Evolutionary conservation across 2,797 vertebrate species (phyloP).

Genomic region (Holocentrus rufus): DNA sequence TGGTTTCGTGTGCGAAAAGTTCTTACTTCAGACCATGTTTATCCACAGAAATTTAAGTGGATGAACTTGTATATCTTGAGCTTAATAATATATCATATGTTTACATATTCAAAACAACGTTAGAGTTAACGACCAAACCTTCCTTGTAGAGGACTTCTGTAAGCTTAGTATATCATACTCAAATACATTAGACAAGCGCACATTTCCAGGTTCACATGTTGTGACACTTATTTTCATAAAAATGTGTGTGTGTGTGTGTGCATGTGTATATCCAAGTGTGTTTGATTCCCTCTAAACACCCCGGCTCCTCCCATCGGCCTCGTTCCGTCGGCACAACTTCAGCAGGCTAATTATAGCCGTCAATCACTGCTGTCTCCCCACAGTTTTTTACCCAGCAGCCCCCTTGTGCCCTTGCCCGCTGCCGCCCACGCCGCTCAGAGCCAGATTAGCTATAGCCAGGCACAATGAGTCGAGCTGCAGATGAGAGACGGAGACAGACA

Average conservation of each 20-base stretch:
- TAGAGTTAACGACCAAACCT: background rate
- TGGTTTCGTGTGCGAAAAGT: conserved; percentile 18
- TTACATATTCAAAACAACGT: background rate
- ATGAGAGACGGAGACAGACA: conserved; percentile 53
- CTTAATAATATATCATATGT: background rate
- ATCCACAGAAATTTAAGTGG: background rate
- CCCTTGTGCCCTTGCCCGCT: conserved; percentile 70
- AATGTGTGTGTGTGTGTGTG: conserved; percentile 12
- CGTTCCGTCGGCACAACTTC: conserved; percentile 69
- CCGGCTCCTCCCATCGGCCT: conserved; percentile 70
- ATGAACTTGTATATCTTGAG: conserved; percentile 1
- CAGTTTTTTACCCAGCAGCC: conserved; percentile 63
- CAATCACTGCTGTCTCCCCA: conserved; percentile 74
- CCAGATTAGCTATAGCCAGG: conserved; percentile 69
- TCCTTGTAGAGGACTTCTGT: background rate
- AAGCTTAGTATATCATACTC: background rate
- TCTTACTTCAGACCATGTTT: conserved; percentile 4
- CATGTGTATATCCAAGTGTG: conserved; percentile 51
- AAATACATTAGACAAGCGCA: background rate
- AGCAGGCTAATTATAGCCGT: conserved; percentile 78
- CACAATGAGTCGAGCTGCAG: conserved; percentile 50
- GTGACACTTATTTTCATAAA: conserved; percentile 44
- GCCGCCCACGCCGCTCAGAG: conserved; percentile 70
- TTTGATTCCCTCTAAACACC: conserved; percentile 60
- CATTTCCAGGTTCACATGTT: conserved; percentile 9